Conservation (phyloP, 2,888 invertebrate species). For the Crossocerus cetratus region DNA sequence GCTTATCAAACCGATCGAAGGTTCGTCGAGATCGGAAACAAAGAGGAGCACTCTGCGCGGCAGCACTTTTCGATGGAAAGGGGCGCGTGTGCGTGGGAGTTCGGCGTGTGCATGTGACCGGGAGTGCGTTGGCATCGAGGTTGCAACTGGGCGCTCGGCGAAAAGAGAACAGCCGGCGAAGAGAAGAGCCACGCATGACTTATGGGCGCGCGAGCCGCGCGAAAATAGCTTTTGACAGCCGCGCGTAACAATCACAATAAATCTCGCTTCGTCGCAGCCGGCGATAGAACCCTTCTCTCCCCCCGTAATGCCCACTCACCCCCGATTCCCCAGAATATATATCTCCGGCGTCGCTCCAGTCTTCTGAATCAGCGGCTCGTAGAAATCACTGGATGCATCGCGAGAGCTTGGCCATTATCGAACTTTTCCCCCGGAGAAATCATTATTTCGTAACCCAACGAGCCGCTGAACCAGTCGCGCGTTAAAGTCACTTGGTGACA, state of each 20-base stretch:
- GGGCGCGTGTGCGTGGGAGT: conserved; percentile 5
- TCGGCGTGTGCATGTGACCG: conserved; percentile 9
- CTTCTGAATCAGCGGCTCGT: neutral
- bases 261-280: conserved; percentile 53
- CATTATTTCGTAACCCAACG: no score
- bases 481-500: no score
- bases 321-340: neutral
- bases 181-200: conserved; percentile 33
- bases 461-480: no score
- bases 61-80: neutral
- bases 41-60: neutral
- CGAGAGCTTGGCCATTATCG: no score
- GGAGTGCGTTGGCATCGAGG: conserved; percentile 12
- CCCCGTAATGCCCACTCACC: neutral
- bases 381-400: neutral
- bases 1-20: no score
- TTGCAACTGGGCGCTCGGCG: conserved; percentile 16
- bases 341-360: neutral
- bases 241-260: conserved; percentile 61
- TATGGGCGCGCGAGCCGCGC: conserved; percentile 46
- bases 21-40: neutral
- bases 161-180: conserved; percentile 10
- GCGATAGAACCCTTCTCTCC: conserved; percentile 17
- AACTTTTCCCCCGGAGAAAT: no score
- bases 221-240: conserved; percentile 63